Conservation (phyloP, 2,797 vertebrate species). For the Diplodus sargus region DNA sequence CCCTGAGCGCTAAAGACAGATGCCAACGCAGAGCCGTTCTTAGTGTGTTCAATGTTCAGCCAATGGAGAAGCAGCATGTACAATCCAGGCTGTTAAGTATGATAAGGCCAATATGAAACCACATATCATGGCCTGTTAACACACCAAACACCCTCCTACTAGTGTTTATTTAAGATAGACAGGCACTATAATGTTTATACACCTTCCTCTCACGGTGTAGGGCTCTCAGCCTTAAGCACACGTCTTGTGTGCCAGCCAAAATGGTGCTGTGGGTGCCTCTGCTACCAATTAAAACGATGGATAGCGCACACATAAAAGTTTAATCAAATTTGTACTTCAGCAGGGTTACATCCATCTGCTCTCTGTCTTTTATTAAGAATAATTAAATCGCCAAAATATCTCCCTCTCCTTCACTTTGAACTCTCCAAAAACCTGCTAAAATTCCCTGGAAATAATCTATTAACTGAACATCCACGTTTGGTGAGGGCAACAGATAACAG, state of each 20-base stretch:
- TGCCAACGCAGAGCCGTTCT: slow-evolving; percentile 48
- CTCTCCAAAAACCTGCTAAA: background rate
- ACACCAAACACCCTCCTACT: slow-evolving; percentile 17
- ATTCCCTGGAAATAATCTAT: background rate
- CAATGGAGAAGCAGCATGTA: slow-evolving; percentile 26
- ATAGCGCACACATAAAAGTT: slow-evolving; percentile 23
- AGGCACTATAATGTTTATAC: slow-evolving; percentile 3
- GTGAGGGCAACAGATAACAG: background rate
- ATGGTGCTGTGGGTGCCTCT: background rate
- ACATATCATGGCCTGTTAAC: background rate
- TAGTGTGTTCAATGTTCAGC: slow-evolving; percentile 33
- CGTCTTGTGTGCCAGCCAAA: slow-evolving; percentile 7
- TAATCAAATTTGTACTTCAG: slow-evolving; percentile 36
- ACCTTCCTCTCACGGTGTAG: slow-evolving; percentile 5
- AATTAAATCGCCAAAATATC: slow-evolving; percentile 15
- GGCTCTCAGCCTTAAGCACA: slow-evolving; percentile 14
- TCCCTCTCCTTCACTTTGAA: background rate
- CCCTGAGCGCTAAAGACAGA: slow-evolving; percentile 38
- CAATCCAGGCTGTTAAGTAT: slow-evolving; percentile 6
- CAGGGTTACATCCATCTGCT: slow-evolving; percentile 6
- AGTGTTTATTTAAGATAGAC: slow-evolving; percentile 30
- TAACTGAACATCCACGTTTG: background rate
- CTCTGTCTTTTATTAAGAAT: slow-evolving; percentile 11
- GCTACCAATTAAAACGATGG: slow-evolving; percentile 28
- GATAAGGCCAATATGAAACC: background rate